Percentiles rank a stretch among this genome's conserved stretches.
Evolutionary conservation across 2,113 vertebrate genomes (phyloP).

Genomic region (Thryonomys swinderianus): DNA sequence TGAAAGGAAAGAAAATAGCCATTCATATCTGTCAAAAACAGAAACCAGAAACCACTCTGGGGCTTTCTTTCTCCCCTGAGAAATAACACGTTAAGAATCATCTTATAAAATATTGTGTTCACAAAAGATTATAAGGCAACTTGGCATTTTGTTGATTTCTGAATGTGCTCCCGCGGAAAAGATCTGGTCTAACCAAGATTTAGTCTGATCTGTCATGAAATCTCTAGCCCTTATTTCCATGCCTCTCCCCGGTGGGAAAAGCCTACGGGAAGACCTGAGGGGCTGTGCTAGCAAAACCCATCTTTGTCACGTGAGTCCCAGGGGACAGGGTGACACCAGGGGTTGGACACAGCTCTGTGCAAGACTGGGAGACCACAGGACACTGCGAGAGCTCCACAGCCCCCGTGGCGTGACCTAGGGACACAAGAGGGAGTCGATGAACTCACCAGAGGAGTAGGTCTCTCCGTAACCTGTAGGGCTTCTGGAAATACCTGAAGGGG

Average conservation of each 20-base stretch:
- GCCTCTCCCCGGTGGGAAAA: background rate
- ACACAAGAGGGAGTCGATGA: fast-evolving
- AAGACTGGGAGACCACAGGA: background rate
- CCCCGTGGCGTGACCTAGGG: fast-evolving
- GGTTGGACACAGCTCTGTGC: background rate
- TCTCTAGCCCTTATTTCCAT: background rate
- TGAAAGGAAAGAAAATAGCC: background rate
- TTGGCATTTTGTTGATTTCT: background rate
- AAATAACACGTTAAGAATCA: background rate
- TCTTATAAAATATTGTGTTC: background rate
- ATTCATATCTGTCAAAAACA: background rate
- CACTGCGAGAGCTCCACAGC: background rate
- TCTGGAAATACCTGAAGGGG: background rate
- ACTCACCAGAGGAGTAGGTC: background rate
- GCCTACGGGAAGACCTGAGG: background rate
- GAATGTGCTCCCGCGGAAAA: background rate
- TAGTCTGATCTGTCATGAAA: background rate
- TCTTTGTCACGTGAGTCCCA: background rate
- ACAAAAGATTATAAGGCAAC: background rate
- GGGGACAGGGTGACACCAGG: background rate
- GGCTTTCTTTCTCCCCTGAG: background rate
- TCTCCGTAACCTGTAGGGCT: background rate
- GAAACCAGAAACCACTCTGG: background rate
- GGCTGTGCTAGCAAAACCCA: background rate
- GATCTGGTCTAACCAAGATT: background rate